Evolutionary conservation across 2,113 vertebrate genomes (phyloP), one percentile per base, ranked within the genome.

Genomic region (Microtus richardsoni): DNA sequence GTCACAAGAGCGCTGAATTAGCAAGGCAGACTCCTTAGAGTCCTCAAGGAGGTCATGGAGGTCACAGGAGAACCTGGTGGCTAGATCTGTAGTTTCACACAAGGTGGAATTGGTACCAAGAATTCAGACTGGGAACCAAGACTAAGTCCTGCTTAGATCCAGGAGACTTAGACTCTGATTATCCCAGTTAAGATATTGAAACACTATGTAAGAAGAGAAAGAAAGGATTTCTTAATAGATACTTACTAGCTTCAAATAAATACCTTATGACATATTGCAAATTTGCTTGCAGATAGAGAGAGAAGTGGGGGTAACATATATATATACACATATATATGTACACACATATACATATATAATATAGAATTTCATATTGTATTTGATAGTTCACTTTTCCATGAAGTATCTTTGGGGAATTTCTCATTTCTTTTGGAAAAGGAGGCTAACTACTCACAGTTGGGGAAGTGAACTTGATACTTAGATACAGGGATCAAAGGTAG

Each of bases 361-460:
- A 52, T 13, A 52, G 24, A 93, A 95, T 90, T 96, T 96, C 33
- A 70, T 88, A 94, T 86, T 86, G n/a, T 86, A 83, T 90, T 93
- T 88, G 77, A 62, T 91, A 93, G 88, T 93, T 94, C 49, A 68
- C 9, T 82, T 93, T 96, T 86, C 86, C 52, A 22, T 58, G 60
- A 54, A 82, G 19, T 77, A 89, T 93, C 17, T 73, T 24, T 36
- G 4, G 4, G 39, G 47, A 71, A 91, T 93, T 87, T 86, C 85
- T 95, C 28, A 39, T 22, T n/a, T 73, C 70, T 73, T n/a, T 19
- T 30, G 33, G n/a, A 17, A 52, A 86, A 30, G 58, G 85, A 83
- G 80, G 39, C 24, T 62, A 2, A 16, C 94, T 74, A 89, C 39
- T 95, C 77, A 93, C 30, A 82, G 41, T 58, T 88, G 80, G 47